Percentiles rank a stretch among this genome's conserved stretches.
Evolutionary conservation across 2,797 vertebrate species (phyloP).

Genomic region (Heteromormyrus szaboi): DNA sequence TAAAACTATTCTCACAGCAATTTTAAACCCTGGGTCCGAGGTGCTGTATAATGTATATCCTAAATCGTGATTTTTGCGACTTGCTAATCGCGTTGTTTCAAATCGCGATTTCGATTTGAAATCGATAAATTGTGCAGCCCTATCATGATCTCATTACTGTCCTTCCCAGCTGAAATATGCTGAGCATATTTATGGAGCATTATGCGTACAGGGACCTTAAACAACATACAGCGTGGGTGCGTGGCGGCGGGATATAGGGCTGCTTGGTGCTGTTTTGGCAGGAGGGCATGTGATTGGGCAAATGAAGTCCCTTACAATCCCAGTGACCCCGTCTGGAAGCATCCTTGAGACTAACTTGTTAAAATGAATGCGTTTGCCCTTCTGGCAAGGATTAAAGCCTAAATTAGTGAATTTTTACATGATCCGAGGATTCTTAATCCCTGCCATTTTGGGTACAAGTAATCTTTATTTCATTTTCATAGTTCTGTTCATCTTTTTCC

Average conservation of each 20-base stretch:
- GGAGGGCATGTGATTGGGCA: not conserved
- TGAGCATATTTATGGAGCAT: not conserved
- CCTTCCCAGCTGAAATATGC: constrained; percentile 26
- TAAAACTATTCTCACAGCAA: no score
- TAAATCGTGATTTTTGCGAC: no score
- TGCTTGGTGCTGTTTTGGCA: not conserved
- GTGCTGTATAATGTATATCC: no score
- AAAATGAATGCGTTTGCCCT: not conserved
- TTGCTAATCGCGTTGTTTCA: no score
- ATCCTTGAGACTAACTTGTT: not conserved
- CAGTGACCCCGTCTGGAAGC: not conserved
- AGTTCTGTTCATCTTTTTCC: constrained; percentile 1
- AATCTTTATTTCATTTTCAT: constrained; percentile 16
- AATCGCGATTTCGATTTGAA: no score
- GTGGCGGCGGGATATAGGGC: not conserved
- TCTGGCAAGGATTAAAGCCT: constrained; percentile 10
- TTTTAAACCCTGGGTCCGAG: no score
- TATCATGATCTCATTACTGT: constrained; percentile 49
- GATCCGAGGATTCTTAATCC: constrained; percentile 4
- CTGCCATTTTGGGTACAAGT: constrained; percentile 5
- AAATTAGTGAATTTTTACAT: constrained; percentile 9
- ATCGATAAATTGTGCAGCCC: no score
- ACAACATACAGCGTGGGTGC: not conserved
- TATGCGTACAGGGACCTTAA: not conserved
- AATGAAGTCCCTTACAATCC: not conserved